Conservation (phyloP, 2,797 vertebrate genomes). For the Mycteria americana region DNA sequence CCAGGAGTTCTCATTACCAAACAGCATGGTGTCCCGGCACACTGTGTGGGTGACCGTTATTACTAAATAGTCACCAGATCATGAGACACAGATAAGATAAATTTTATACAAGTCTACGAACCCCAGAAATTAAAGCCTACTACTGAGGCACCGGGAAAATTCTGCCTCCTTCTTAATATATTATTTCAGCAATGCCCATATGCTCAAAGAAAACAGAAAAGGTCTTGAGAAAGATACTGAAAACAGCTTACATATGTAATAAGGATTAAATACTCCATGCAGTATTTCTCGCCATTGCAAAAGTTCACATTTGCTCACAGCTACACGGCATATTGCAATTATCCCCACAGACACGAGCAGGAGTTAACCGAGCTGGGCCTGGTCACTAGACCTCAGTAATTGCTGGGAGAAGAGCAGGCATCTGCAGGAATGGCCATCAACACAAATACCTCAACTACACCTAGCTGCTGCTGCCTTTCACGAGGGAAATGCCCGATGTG, state of each 20-base stretch:
- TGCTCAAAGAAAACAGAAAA: neutral
- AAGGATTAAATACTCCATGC: neutral
- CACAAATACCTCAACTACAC: neutral
- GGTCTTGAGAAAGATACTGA: neutral
- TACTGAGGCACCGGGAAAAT: neutral
- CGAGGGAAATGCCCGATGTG: rapidly evolving
- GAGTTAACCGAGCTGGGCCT: neutral
- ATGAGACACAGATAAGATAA: conserved; percentile 40
- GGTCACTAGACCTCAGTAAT: too few relatives aligned
- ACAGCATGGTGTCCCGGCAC: conserved; percentile 12
- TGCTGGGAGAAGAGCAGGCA: neutral
- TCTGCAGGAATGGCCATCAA: neutral
- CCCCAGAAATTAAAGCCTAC: conserved; percentile 15
- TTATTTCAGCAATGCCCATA: conserved; percentile 5
- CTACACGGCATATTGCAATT: neutral
- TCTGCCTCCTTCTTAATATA: neutral
- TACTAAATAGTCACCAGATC: conserved; percentile 49
- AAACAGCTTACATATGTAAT: neutral
- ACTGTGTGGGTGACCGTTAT: conserved; percentile 56
- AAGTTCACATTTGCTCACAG: neutral
- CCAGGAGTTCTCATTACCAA: conserved; percentile 70
- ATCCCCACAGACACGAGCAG: neutral
- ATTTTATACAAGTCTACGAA: neutral
- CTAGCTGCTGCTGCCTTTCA: neutral
- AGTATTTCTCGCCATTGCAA: neutral